phyloP scores from a whole-genome alignment of 2,113 vertebrate species.

The Tetrax tetrax region DNA sequence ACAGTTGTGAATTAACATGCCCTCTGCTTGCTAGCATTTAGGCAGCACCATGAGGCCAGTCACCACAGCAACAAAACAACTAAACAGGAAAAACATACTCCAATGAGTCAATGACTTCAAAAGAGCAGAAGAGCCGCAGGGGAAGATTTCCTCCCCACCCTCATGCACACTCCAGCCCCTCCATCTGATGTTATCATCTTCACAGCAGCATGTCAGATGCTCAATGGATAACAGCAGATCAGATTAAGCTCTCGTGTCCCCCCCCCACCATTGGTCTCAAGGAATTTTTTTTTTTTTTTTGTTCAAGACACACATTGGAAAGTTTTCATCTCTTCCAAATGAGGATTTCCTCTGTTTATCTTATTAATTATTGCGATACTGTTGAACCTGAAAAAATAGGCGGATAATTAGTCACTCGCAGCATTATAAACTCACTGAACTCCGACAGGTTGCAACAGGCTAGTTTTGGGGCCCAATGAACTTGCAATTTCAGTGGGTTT shows the following conservation, averaged over 20 bases:
- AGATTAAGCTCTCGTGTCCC: neutral
- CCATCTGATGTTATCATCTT: neutral
- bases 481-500: neutral
- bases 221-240: neutral
- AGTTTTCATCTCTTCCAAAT: neutral
- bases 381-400: neutral
- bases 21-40: neutral
- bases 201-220: neutral
- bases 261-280: neutral
- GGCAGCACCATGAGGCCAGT: neutral
- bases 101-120: slow-evolving; percentile 52
- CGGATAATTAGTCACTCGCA: neutral
- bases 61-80: slow-evolving; percentile 14
- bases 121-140: neutral
- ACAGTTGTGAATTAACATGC: neutral
- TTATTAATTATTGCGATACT: neutral
- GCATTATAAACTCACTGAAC: neutral
- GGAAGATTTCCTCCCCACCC: slow-evolving; percentile 7
- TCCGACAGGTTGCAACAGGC: neutral
- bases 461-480: neutral
- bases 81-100: slow-evolving; percentile 42
- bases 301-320: neutral
- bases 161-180: neutral
- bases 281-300: neutral
- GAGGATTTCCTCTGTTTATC: neutral